Base-by-base conservation (phyloP, 2,797 vertebrate genomes). In the Cyprinodon diabolis region DNA sequence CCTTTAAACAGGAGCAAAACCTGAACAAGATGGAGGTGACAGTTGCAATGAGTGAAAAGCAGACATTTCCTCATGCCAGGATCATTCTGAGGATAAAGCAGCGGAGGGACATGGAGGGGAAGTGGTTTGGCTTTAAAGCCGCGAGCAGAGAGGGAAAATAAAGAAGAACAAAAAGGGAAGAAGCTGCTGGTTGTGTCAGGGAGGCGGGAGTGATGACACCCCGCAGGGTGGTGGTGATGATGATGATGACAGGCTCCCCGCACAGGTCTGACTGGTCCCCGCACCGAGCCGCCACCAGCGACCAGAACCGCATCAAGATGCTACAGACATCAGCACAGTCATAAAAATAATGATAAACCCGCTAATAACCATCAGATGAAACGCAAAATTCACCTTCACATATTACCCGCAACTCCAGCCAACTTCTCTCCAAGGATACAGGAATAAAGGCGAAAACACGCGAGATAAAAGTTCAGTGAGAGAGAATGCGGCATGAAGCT, bases 241-340 rank as follows among this genome's bases (percentile, higher is more conserved):
- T 30, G 48, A 37, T 47, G 55, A 25, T 25, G 52, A 60, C 52
- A 15, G 9, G 49, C 62, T 8, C 23, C 58, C 66, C 40, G n/a
- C 21, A n/a, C 77, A 13, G 81, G 78, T 86, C 65, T 1, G 74
- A 82, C 85, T 69, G 52, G 80, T 25, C 68, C 25, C 13, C 35
- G 35, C 40, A 17, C 35, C 15, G 15, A 49, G 3, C 56, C 56
- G 25, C 25, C 12, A 25, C 30, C 7, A 60, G 15, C 30, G 23
- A 14, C 1, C 15, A 54, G 52, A 54, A 54, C 52, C 52, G 9
- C 52, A 54, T 5, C 52, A 7, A 17, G 56, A 35, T 19, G 57
- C 30, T 17, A 25, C 57, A 13, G 30, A 37, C 25, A 35, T 15
- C 30, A 60, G 30, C 3, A 35, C 37, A 52, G 0, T 43, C 40